These are phyloP conservation scores for Tipula lateralis DNA, from an alignment of 2,888 invertebrate species.

Conservation along the genomic window DNA sequence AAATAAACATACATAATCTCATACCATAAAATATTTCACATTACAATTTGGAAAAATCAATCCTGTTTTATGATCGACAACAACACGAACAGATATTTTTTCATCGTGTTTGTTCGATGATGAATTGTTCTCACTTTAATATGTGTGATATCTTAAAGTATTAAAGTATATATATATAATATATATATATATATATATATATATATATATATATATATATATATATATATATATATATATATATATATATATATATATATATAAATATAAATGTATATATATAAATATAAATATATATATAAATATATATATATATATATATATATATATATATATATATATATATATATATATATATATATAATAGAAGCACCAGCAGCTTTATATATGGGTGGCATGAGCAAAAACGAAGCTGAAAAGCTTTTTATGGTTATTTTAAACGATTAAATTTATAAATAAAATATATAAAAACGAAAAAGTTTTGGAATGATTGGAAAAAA, in stretches of 20 bases:
- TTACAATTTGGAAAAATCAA: neutral
- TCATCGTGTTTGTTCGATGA: neutral
- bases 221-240: neutral
- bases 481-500: neutral
- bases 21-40: neutral
- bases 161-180: neutral
- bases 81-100: neutral
- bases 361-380: neutral
- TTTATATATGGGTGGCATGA: neutral
- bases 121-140: neutral
- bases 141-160: neutral
- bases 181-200: neutral
- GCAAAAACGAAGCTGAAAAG: neutral
- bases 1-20: neutral
- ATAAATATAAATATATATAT: too few species aligned
- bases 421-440: neutral
- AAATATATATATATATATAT: too few species aligned
- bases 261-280: too few species aligned
- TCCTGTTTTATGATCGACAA: neutral
- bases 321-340: too few species aligned
- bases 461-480: neutral
- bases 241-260: too few species aligned
- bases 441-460: slow-evolving; percentile 1
- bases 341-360: too few species aligned
- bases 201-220: neutral